A percentile compares a stretch with the other conserved stretches of the same genome.
These are phyloP conservation scores for Polyommatus icarus DNA, from an alignment of 2,888 invertebrate genomes.

Conservation along the genomic window DNA sequence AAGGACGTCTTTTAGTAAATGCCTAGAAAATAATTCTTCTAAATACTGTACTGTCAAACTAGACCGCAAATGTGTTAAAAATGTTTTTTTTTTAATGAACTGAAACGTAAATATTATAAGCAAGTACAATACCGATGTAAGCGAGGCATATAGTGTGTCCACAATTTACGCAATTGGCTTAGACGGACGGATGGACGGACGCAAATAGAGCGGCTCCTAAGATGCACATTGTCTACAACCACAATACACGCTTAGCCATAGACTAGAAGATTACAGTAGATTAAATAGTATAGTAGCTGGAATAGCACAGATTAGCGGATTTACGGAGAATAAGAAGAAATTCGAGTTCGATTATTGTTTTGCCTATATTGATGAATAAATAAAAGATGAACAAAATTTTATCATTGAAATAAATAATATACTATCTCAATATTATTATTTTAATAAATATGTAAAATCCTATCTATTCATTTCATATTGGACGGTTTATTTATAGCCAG, in stretches of 20 bases:
- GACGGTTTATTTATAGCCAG: no score
- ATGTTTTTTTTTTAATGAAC: background rate
- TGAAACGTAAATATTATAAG: background rate
- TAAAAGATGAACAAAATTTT: no score
- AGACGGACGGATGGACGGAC: constrained; percentile 30
- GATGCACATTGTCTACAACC: constrained; percentile 23
- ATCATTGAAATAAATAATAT: no score
- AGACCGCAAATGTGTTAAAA: background rate
- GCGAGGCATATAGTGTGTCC: constrained; percentile 29
- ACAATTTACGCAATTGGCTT: constrained; percentile 35
- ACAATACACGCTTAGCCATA: constrained; percentile 17
- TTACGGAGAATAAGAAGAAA: no score
- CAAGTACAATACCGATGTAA: background rate
- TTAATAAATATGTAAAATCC: no score
- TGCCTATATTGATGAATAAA: no score
- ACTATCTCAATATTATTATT: no score
- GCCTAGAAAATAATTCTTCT: background rate
- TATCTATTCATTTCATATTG: no score
- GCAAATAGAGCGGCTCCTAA: constrained; percentile 33
- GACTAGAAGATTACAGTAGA: background rate
- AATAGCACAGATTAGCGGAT: background rate
- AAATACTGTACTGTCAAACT: background rate
- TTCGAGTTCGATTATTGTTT: no score
- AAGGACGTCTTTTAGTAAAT: no score
- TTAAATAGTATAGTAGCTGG: background rate